Base-by-base conservation (phyloP, 1,140 invertebrate species). In the Solen grandis region DNA sequence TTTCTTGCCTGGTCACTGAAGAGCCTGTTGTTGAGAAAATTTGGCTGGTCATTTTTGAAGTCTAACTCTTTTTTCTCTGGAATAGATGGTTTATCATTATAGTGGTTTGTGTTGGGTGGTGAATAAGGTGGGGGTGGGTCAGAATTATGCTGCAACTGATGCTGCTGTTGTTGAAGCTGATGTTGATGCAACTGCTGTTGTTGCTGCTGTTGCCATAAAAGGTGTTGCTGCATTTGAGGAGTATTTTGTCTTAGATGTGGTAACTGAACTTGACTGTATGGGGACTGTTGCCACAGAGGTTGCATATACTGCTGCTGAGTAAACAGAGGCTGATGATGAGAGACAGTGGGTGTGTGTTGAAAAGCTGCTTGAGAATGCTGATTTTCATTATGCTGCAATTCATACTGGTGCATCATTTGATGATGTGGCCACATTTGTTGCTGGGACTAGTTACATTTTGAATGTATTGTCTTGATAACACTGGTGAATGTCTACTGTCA, bases 371-470 rank as follows among this genome's bases (percentile, higher is more conserved):
- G 75, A 2, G 75, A 78, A 59, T 78, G 75, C 8, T 68, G 63
- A 22, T 63, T 60, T n/a, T 78, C 75, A 19, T 46, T 62, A 69
- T 78, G 75, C 27, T 65, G 65, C 35, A 78, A 52, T 19, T 78
- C 75, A 78, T 78, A 78, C 55, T 78, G 75, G 35, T 78, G 75
- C 75, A 78, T 68, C 14, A 78, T 62, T 41, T 59, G 70, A 41
- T 54, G 54, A 73, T 73, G 73, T 36, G 41, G 73, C 75, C 75
- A 78, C n/a, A 69, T n/a, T 14, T 68, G 75, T 36, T 78, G 75
- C 46, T 78, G 75, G 3, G 75, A 41, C 75, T 78, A 0, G 75
- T 78, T 2, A 78, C 65, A 69, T 78, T 78, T 33, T 78, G 75
- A 54, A 78, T 69, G 60, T 55, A 78, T 46, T 31, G 63, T 31